A percentile compares a stretch with the other conserved stretches of the same genome.
Evolutionary conservation across 2,797 vertebrate genomes (phyloP).

Genomic region (Darevskia mixta): DNA sequence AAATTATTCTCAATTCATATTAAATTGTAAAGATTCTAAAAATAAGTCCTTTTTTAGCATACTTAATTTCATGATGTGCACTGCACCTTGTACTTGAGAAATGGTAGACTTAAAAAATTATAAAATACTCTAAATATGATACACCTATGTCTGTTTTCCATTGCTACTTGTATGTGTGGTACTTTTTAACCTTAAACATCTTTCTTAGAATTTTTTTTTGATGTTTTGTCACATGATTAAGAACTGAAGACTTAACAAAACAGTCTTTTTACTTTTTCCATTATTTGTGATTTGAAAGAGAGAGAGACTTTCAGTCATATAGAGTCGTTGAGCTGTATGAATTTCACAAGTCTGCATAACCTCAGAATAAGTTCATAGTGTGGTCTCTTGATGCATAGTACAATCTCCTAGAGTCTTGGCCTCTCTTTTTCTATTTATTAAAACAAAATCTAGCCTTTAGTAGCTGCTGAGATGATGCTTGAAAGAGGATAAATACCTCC

Average conservation of each 20-base stretch:
- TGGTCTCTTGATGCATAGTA: not conserved
- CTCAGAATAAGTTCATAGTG: not conserved
- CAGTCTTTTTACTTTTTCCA: not conserved
- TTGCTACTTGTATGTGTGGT: not conserved
- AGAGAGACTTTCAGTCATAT: not conserved
- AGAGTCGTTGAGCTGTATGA: not conserved
- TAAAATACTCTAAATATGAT: not conserved
- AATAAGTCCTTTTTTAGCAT: not conserved
- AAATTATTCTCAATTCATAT: constrained; percentile 45
- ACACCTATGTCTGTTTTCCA: not conserved
- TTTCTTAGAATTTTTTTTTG: not conserved
- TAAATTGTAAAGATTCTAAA: constrained; percentile 52
- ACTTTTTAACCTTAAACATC: not conserved
- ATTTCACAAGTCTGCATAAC: not conserved
- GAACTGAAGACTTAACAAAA: not conserved
- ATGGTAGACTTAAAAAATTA: constrained; percentile 7
- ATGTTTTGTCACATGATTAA: not conserved
- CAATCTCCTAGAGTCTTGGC: not conserved
- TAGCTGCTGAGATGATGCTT: not conserved
- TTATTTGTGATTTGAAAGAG: not conserved
- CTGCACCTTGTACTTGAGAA: constrained; percentile 41
- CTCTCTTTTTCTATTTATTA: not conserved
- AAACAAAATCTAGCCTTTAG: too few species aligned
- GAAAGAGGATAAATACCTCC: not conserved
- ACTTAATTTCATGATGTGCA: constrained; percentile 48